Evolutionary conservation across 2,888 invertebrate species (phyloP).

Genomic region (Tipula confusa): DNA sequence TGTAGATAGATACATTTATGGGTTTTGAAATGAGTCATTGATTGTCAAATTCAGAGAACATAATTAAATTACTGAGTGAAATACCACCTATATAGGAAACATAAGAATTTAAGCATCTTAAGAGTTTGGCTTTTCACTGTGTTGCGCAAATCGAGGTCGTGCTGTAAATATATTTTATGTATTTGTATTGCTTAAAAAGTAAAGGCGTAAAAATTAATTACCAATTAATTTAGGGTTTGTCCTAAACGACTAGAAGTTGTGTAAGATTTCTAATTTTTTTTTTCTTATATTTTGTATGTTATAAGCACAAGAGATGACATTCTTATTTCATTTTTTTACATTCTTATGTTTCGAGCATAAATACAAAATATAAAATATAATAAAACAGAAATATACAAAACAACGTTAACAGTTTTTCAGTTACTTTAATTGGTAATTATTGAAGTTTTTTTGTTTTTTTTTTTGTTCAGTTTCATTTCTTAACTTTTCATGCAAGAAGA

Average conservation of each 20-base stretch:
- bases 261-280: constrained; percentile 8
- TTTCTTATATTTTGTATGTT: not conserved
- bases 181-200: not conserved
- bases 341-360: too few relatives aligned
- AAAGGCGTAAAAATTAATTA: constrained; percentile 1
- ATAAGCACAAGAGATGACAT: not conserved
- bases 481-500: constrained; percentile 20
- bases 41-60: too few relatives aligned
- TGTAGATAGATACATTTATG: too few relatives aligned
- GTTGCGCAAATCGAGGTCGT: too few relatives aligned
- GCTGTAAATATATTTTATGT: too few relatives aligned
- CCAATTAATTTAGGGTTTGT: not conserved
- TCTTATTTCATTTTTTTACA: not conserved
- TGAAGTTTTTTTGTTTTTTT: not conserved
- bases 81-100: too few relatives aligned
- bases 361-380: not conserved
- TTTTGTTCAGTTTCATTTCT: constrained; percentile 8
- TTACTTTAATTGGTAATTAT: constrained; percentile 25
- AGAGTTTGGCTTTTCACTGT: too few relatives aligned
- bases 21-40: too few relatives aligned
- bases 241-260: not conserved
- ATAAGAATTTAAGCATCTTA: too few relatives aligned
- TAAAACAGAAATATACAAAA: constrained; percentile 25
- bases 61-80: too few relatives aligned
- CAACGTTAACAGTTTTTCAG: constrained; percentile 25